phyloP scores from a whole-genome alignment of 2,797 vertebrate genomes.

The Calcarius lapponicus region DNA sequence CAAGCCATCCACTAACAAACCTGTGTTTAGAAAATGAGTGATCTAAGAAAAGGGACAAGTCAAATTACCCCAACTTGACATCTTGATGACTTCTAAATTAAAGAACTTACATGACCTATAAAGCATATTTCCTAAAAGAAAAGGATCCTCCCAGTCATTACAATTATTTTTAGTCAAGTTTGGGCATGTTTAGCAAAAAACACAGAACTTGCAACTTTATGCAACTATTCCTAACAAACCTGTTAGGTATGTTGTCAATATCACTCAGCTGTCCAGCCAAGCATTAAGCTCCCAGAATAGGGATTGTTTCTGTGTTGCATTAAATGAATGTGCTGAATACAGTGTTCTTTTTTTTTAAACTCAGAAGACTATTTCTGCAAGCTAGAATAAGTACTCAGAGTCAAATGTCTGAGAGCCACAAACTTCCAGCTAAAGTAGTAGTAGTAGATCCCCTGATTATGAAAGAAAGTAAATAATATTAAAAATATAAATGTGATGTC shows the following conservation, averaged over 20 bases:
- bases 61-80: background rate
- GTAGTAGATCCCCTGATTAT: background rate
- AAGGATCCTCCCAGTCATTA: background rate
- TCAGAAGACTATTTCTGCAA: background rate
- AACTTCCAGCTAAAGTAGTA: background rate
- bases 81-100: background rate
- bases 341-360: background rate
- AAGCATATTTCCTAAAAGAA: background rate
- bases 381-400: background rate
- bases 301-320: background rate
- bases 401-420: background rate
- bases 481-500: background rate
- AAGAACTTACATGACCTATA: background rate
- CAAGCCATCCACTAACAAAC: background rate
- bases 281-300: background rate
- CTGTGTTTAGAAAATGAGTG: background rate
- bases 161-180: background rate
- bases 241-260: background rate
- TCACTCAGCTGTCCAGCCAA: background rate
- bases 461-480: background rate
- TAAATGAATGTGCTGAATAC: background rate
- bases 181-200: background rate
- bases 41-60: background rate
- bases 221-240: background rate
- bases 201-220: background rate